Conservation (phyloP, 2,113 vertebrate species). For the Menura novaehollandiae region DNA sequence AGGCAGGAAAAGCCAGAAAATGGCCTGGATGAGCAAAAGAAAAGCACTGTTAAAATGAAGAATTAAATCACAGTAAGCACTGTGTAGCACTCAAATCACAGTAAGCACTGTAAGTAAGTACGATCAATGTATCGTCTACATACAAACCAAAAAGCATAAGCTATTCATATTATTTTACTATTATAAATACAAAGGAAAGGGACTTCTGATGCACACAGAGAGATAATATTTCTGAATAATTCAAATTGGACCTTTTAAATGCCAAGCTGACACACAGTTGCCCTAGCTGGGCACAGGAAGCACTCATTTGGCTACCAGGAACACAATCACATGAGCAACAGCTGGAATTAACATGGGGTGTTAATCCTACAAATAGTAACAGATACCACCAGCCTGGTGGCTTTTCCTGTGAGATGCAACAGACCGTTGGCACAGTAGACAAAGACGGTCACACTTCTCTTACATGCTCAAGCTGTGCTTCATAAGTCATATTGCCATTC, state of each 20-base stretch:
- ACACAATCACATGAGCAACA: background rate
- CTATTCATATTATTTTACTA: background rate
- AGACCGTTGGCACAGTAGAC: background rate
- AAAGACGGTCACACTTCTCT: background rate
- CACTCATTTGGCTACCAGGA: background rate
- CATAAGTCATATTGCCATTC: background rate
- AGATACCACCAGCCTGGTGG: background rate
- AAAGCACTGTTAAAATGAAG: background rate
- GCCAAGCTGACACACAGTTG: background rate
- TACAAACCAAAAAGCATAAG: background rate
- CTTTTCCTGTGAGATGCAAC: background rate
- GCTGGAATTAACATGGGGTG: background rate
- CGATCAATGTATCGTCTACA: background rate
- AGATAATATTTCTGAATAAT: background rate
- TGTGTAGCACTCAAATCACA: too few relatives aligned
- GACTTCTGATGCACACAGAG: background rate
- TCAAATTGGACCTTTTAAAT: background rate
- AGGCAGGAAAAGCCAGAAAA: background rate
- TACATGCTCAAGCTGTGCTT: background rate
- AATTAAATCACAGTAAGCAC: background rate
- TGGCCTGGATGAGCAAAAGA: background rate
- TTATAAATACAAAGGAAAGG: background rate
- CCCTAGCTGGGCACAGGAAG: background rate
- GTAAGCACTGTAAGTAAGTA: too few relatives aligned
- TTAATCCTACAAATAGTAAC: background rate